phyloP scores from a whole-genome alignment of 2,888 invertebrate genomes.

The Eumerus sabulonum region DNA sequence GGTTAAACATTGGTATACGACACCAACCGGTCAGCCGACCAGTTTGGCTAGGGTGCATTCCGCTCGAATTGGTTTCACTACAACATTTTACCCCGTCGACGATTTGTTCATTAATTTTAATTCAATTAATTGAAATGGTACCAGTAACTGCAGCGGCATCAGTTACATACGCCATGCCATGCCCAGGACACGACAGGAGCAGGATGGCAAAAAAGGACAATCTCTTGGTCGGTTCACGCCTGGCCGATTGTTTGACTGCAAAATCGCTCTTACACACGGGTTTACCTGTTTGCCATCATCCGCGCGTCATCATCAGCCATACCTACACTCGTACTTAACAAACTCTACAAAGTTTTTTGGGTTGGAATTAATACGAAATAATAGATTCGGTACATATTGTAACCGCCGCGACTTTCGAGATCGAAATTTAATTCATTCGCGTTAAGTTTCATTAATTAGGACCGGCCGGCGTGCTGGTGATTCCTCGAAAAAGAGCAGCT shows the following conservation, averaged over 20 bases:
- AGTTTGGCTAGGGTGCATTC: slow-evolving; percentile 21
- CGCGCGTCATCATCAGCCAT: neutral
- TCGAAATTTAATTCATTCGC: slow-evolving; percentile 66
- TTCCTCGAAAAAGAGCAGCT: neutral
- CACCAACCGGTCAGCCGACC: slow-evolving; percentile 21
- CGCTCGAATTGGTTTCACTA: slow-evolving; percentile 48
- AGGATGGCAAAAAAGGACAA: slow-evolving; percentile 20
- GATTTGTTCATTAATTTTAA: slow-evolving; percentile 66
- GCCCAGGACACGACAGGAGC: too few species aligned
- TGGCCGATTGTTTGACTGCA: slow-evolving; percentile 33
- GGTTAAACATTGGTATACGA: slow-evolving; percentile 35
- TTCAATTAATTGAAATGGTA: slow-evolving; percentile 63
- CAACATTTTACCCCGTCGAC: slow-evolving; percentile 44
- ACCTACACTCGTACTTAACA: too few species aligned
- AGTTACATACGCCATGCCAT: too few species aligned
- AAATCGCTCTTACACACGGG: slow-evolving; percentile 38
- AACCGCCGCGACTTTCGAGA: slow-evolving; percentile 25
- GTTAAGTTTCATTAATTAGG: slow-evolving; percentile 66
- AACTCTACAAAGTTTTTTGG: slow-evolving; percentile 24
- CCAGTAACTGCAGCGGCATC: slow-evolving; percentile 15
- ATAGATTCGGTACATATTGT: slow-evolving; percentile 41
- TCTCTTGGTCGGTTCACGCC: slow-evolving; percentile 40
- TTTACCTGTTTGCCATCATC: neutral
- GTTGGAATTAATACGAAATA: slow-evolving; percentile 52
- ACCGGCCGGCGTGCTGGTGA: slow-evolving; percentile 36